A percentile compares a stretch with the other conserved stretches of the same genome.
Conservation (phyloP, 2,113 vertebrate species). For the Smithornis capensis region DNA sequence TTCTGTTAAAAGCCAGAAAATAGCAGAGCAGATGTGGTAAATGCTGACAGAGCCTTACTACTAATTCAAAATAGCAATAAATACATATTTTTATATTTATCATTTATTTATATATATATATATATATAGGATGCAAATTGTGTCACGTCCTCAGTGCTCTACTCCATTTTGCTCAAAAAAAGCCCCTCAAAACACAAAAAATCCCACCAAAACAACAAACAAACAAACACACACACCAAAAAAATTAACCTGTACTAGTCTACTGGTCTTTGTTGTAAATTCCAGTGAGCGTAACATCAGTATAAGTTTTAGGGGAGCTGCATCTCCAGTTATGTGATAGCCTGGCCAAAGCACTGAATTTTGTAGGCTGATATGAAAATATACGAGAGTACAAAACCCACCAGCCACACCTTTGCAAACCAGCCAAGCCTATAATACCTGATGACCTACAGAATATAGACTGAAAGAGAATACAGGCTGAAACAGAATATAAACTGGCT, state of each 20-base stretch:
- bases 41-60: background rate
- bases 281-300: background rate
- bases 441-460: background rate
- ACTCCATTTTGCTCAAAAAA: background rate
- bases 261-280: background rate
- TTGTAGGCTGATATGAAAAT: background rate
- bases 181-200: background rate
- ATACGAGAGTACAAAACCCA: accelerated
- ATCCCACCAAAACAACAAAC: background rate
- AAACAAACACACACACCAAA: too few species aligned
- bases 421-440: background rate
- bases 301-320: background rate
- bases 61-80: background rate
- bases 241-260: background rate
- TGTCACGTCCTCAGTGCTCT: background rate
- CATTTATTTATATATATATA: too few species aligned
- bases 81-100: too few species aligned
- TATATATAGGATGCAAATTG: too few species aligned
- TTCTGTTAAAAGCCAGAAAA: background rate
- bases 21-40: background rate
- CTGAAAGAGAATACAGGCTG: background rate
- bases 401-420: background rate
- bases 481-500: background rate
- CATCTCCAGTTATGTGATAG: background rate
- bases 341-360: background rate